phyloP scores from a whole-genome alignment of 2,888 invertebrate genomes.

The Lapara coniferarum region DNA sequence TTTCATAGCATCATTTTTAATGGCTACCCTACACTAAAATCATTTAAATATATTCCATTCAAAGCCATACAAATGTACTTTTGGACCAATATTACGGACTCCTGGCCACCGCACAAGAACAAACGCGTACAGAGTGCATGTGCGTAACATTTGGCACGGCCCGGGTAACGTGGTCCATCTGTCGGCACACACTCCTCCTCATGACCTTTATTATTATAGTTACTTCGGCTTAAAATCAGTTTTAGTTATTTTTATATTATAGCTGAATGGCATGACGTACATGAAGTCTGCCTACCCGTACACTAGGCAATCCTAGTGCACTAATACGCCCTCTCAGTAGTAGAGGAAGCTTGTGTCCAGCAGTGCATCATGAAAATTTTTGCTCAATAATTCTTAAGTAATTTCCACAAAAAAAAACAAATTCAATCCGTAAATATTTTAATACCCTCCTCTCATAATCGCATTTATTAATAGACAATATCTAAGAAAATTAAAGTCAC shows the following conservation, averaged over 20 bases:
- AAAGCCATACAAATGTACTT: not conserved
- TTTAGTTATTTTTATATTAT: not conserved
- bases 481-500: too few species aligned
- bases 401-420: too few species aligned
- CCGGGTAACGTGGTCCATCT: constrained; percentile 48
- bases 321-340: too few species aligned
- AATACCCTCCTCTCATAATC: too few species aligned
- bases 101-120: constrained; percentile 38
- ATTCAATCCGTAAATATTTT: too few species aligned
- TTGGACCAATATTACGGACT: constrained; percentile 31
- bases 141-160: constrained; percentile 61
- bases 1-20: too few species aligned
- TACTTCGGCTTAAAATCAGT: not conserved
- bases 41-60: not conserved
- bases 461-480: too few species aligned
- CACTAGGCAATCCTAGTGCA: too few species aligned
- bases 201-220: constrained; percentile 18
- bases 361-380: too few species aligned
- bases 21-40: not conserved
- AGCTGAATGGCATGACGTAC: not conserved
- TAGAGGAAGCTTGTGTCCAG: too few species aligned
- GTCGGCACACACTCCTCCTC: constrained; percentile 33
- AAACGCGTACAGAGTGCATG: constrained; percentile 49
- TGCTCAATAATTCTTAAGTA: too few species aligned
- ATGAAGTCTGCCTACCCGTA: too few species aligned